Conservation (phyloP, 2,113 vertebrate genomes). For the Cavia porcellus region DNA sequence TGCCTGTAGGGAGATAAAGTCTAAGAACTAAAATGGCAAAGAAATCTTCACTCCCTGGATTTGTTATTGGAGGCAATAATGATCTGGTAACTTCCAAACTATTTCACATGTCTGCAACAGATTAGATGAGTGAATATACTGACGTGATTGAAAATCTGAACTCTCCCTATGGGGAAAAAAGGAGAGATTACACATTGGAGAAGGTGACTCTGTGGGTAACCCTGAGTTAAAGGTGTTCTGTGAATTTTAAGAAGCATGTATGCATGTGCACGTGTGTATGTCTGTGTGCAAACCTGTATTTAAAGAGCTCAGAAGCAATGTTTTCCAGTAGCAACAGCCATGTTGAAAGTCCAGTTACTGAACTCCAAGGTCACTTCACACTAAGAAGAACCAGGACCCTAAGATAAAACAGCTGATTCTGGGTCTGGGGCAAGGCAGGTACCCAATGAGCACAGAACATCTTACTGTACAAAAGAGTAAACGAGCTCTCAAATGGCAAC, state of each 20-base stretch:
- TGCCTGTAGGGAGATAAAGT: slow-evolving; percentile 16
- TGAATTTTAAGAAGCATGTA: background rate
- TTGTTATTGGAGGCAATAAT: background rate
- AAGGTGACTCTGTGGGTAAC: background rate
- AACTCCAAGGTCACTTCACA: slow-evolving; percentile 30
- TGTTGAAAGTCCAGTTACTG: background rate
- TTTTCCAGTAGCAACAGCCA: background rate
- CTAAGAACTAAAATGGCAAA: slow-evolving; percentile 42
- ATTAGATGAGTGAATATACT: background rate
- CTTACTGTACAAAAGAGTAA: background rate
- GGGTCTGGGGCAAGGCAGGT: background rate
- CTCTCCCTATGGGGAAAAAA: slow-evolving; percentile 46
- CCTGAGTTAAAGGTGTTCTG: background rate
- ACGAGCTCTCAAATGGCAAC: background rate
- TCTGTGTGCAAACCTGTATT: background rate
- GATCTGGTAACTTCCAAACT: slow-evolving; percentile 50
- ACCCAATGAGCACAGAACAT: background rate
- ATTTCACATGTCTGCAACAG: background rate
- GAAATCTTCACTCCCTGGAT: slow-evolving; percentile 39
- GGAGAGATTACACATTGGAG: background rate
- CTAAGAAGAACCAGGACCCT: background rate
- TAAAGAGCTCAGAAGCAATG: background rate
- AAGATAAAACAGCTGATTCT: background rate
- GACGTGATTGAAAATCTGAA: background rate
- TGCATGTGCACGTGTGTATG: background rate